These are phyloP conservation scores for Pseudolycoriella hygida DNA, from an alignment of 2,888 invertebrate genomes.

Conservation along the genomic window DNA sequence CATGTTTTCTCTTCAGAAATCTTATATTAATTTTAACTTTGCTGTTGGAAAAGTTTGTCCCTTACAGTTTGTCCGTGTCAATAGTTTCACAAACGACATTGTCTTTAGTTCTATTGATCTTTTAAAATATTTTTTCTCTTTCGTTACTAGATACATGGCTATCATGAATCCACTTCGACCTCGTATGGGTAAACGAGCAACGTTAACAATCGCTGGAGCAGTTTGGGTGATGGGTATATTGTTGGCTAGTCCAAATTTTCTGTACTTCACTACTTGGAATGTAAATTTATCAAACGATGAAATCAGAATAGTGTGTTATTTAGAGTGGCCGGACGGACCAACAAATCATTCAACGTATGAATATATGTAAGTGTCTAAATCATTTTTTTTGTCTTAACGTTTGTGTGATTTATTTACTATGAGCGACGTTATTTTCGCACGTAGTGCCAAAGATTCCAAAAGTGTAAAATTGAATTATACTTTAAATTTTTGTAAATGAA, in stretches of 20 bases:
- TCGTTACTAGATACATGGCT: conserved; percentile 65
- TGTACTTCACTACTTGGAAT: conserved; percentile 61
- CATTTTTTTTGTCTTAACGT: not conserved
- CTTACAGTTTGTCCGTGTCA: too few species aligned
- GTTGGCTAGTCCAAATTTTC: conserved; percentile 67
- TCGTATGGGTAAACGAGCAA: conserved; percentile 68
- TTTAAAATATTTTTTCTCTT: not conserved
- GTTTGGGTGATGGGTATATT: conserved; percentile 70
- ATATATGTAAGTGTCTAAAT: conserved; percentile 47
- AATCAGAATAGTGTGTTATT: conserved; percentile 57
- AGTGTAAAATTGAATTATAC: too few species aligned
- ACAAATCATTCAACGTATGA: conserved; percentile 52
- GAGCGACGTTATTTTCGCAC: too few species aligned
- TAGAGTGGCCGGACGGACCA: conserved; percentile 71
- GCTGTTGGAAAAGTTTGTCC: too few species aligned
- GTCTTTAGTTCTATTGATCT: too few species aligned
- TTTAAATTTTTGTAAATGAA: too few species aligned
- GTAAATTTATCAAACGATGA: conserved; percentile 36
- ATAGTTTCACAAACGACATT: too few species aligned
- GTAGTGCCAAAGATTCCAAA: too few species aligned
- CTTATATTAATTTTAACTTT: too few species aligned
- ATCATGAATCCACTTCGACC: conserved; percentile 87
- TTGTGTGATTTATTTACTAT: too few species aligned
- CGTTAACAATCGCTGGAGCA: conserved; percentile 61
- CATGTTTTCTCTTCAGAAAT: too few species aligned